phyloP scores from a whole-genome alignment of 2,797 vertebrate species.

The Rhinogobio ventralis region DNA sequence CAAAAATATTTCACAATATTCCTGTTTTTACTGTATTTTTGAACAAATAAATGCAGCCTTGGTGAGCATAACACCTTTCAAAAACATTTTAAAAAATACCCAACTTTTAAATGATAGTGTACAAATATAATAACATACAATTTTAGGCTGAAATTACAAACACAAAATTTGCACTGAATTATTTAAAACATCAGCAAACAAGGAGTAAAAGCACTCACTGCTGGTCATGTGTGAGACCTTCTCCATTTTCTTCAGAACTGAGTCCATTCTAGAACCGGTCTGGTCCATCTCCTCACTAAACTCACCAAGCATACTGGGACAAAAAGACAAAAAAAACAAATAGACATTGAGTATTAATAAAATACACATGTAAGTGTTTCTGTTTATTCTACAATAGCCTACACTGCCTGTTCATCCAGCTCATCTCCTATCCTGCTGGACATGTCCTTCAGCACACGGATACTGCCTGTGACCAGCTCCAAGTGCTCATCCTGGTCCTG shows the following conservation, averaged over 20 bases:
- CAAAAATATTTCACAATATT: background rate
- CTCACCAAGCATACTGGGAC: slow-evolving; percentile 79
- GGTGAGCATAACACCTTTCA: background rate
- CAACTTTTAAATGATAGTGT: background rate
- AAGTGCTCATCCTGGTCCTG: slow-evolving; percentile 86
- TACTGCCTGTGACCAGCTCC: slow-evolving; percentile 86
- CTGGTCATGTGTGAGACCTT: slow-evolving; percentile 88
- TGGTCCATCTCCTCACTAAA: slow-evolving; percentile 87
- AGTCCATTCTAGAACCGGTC: slow-evolving; percentile 84
- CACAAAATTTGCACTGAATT: background rate
- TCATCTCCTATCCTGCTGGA: slow-evolving; percentile 83
- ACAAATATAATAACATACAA: background rate
- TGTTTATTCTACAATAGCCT: slow-evolving; percentile 49
- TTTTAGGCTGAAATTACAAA: background rate
- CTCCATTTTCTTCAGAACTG: slow-evolving; percentile 84
- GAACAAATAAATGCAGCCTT: background rate
- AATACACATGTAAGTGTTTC: background rate
- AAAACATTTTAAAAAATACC: background rate
- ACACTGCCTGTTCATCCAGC: slow-evolving; percentile 86
- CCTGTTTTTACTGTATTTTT: background rate
- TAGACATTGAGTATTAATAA: background rate
- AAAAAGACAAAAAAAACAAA: background rate
- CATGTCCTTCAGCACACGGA: slow-evolving; percentile 87
- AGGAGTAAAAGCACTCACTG: slow-evolving; percentile 71
- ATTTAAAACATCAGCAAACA: background rate